Percentiles rank a stretch among this genome's conserved stretches.
phyloP scores from a whole-genome alignment of 2,888 invertebrate genomes.

The Tetranychus piercei region DNA sequence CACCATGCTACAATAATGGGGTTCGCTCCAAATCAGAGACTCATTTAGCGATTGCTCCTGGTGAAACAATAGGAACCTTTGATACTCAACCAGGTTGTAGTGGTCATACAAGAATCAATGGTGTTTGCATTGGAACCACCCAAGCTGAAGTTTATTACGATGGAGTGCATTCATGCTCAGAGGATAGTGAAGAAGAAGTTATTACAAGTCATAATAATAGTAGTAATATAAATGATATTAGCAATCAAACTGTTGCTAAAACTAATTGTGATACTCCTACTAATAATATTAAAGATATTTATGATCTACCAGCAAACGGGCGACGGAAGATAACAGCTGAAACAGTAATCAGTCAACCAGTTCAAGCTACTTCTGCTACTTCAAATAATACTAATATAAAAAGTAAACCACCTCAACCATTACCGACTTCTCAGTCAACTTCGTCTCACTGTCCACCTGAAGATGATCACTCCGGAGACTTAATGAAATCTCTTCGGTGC shows the following conservation, averaged over 20 bases:
- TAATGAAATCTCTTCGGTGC: slow-evolving; percentile 15
- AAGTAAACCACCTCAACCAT: neutral
- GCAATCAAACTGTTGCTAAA: neutral
- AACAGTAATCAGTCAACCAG: neutral
- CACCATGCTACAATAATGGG: neutral
- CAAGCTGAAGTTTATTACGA: slow-evolving; percentile 5
- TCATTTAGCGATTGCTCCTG: neutral
- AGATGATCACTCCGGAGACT: slow-evolving; percentile 1
- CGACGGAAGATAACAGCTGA: neutral
- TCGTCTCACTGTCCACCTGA: neutral
- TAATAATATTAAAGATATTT: neutral
- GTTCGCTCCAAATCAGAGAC: slow-evolving; percentile 5
- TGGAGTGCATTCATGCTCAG: neutral
- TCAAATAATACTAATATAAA: neutral
- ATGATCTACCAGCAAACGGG: neutral
- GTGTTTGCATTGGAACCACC: neutral
- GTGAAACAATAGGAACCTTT: neutral
- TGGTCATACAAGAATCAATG: neutral
- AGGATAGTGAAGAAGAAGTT: neutral
- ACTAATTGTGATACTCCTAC: neutral
- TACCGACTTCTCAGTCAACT: neutral
- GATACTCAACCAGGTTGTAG: neutral
- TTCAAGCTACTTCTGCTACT: neutral
- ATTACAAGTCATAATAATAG: neutral
- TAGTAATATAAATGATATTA: neutral